phyloP scores from a whole-genome alignment of 2,888 invertebrate genomes.

The Nycteola revayana region DNA sequence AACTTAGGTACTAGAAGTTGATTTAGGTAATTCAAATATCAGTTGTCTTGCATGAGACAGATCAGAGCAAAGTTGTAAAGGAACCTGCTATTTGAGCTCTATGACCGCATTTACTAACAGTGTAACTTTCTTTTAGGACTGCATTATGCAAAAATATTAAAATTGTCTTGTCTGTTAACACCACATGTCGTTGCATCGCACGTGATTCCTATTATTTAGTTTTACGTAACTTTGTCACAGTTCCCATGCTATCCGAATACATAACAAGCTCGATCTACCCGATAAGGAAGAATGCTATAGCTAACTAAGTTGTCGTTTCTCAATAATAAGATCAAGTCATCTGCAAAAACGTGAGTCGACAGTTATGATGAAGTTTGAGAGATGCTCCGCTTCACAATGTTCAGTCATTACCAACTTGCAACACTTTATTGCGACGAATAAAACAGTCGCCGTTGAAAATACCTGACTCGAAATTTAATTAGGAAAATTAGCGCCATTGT shows the following conservation, averaged over 20 bases:
- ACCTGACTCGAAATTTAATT: conserved; percentile 28
- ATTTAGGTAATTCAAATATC: too few relatives aligned
- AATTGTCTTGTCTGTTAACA: conserved; percentile 3
- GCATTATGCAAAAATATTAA: too few relatives aligned
- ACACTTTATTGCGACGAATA: conserved; percentile 39
- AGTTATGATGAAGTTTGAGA: conserved; percentile 57
- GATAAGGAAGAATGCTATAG: conserved; percentile 65
- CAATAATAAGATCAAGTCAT: conserved; percentile 67
- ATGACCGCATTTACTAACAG: too few relatives aligned
- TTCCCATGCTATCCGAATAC: conserved; percentile 70
- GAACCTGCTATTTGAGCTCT: too few relatives aligned
- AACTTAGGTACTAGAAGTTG: too few relatives aligned
- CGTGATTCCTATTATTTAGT: conserved; percentile 24
- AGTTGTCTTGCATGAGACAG: too few relatives aligned
- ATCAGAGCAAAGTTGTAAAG: too few relatives aligned
- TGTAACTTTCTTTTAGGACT: too few relatives aligned
- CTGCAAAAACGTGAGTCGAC: conserved; percentile 74
- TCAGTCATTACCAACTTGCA: conserved; percentile 67
- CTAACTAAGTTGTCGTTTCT: conserved; percentile 60
- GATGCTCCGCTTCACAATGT: conserved; percentile 60
- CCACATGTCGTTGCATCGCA: conserved; percentile 16
- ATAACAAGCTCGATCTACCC: conserved; percentile 64
- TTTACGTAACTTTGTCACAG: conserved; percentile 65
- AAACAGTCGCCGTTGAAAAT: conserved; percentile 38
- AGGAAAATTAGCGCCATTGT: conserved; percentile 14